Conservation (phyloP, 2,113 vertebrate species). For the Channa maculata region DNA sequence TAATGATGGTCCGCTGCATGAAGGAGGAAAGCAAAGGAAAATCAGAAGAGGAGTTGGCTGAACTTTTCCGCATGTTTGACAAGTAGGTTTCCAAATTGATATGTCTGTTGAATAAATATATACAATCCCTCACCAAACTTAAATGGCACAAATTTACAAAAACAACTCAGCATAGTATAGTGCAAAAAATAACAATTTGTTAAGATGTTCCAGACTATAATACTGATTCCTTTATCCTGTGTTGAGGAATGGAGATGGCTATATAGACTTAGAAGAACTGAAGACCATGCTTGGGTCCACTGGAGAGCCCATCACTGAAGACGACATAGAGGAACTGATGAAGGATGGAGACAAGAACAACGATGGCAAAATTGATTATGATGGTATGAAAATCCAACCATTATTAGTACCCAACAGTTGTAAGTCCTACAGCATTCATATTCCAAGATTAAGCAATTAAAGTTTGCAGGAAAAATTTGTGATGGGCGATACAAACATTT, state of each 20-base stretch:
- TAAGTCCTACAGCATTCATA: neutral
- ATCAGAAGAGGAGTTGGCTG: conserved; percentile 85
- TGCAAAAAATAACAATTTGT: too few relatives aligned
- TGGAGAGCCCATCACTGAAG: conserved; percentile 85
- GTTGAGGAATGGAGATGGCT: conserved; percentile 83
- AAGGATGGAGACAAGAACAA: conserved; percentile 87
- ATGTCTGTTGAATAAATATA: neutral
- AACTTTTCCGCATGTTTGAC: conserved; percentile 88
- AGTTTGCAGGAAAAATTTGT: neutral
- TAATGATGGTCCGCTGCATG: conserved; percentile 89
- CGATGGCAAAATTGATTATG: conserved; percentile 87
- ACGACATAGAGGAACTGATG: conserved; percentile 86
- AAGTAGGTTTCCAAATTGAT: conserved; percentile 72
- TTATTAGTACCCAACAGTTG: neutral
- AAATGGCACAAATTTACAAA: too few relatives aligned
- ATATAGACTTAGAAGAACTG: conserved; percentile 85
- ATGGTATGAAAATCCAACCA: conserved; percentile 66
- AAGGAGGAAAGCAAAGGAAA: conserved; percentile 89
- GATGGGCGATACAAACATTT: too few relatives aligned
- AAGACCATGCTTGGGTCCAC: conserved; percentile 84
- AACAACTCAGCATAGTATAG: too few relatives aligned
- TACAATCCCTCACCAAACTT: too few relatives aligned
- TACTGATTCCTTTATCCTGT: conserved; percentile 11
- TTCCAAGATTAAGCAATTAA: neutral
- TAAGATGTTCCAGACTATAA: neutral